These are phyloP conservation scores for Limosa lapponica DNA, from an alignment of 2,797 vertebrate genomes.

Conservation along the genomic window DNA sequence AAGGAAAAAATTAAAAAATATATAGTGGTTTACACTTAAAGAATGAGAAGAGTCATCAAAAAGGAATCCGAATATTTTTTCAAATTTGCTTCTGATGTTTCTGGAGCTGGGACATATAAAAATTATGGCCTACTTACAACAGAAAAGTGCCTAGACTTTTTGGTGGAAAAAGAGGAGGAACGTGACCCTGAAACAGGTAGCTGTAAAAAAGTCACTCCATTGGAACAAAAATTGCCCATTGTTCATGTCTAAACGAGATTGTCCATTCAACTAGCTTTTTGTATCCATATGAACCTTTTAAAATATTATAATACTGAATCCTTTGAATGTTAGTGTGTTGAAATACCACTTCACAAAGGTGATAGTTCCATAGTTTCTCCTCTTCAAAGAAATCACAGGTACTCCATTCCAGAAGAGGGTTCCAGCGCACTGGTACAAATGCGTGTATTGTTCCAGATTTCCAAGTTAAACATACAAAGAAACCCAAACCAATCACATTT, in stretches of 20 bases:
- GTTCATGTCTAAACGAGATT: background rate
- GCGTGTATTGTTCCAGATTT: background rate
- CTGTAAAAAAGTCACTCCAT: background rate
- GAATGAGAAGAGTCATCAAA: background rate
- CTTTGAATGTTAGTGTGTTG: background rate
- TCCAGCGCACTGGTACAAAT: background rate
- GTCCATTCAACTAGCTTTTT: background rate
- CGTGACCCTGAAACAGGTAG: rapidly evolving
- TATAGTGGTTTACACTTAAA: background rate
- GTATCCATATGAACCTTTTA: background rate
- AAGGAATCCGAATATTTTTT: background rate
- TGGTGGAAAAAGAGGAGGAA: background rate
- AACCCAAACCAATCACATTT: background rate
- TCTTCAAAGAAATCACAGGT: background rate
- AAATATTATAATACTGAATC: background rate
- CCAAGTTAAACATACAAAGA: background rate
- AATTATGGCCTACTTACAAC: background rate
- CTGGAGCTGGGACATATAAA: background rate
- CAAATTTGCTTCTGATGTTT: background rate
- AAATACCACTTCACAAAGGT: background rate
- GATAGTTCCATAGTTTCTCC: background rate
- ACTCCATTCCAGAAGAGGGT: background rate
- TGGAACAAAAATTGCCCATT: background rate
- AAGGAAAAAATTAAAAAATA: background rate
- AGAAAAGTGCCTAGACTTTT: background rate